Base-by-base conservation (phyloP, 2,113 vertebrate species). In the Trogon melanurus region DNA sequence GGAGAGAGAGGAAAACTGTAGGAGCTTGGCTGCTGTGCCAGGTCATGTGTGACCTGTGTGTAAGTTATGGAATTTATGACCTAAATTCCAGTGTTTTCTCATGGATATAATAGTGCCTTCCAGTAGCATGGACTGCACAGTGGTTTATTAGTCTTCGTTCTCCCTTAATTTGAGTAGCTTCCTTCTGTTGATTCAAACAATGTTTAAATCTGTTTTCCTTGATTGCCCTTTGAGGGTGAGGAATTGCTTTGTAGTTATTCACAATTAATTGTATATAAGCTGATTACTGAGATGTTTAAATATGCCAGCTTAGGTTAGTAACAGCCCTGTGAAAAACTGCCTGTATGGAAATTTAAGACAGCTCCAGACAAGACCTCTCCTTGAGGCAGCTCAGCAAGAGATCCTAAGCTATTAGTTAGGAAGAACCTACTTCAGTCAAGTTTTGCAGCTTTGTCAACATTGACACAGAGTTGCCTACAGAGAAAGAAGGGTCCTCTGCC, bases 1-100 rank as follows among this genome's bases (percentile, higher is more conserved):
- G 66, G 51, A 79, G 50, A 19, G 54, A 78, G 61, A 27, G 41
- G 29, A 38, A 50, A 36, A 3, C 50, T 70, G 50, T 13, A 56
- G 81, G 79, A 90, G 56, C 72, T 78, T 73, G 75, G 85, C 85
- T 80, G 91, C 81, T 91, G 75, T 96, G 88, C 85, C 72, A 84
- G 61, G 85, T 96, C 91, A 85, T 91, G 93, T 91, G 90, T 96
- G 88, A 83, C 75, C 38, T 80, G 17, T n/a, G 79, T 88, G 36
- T 44, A 89, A 61, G 41, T 89, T 87, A 69, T 12, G 84, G 93
- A 91, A 93, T 93, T 95, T 92, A 80, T 93, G 95, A 93, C 94
- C 95, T 61, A 85, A 85, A 95, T 92, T 93, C 91, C 95, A 79
- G 1, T 71, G 60, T 73, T 93, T 92, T 86, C 90, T 80, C n/a